Evolutionary conservation across 2,888 invertebrate species (phyloP).

Genomic region (Drosophila sordidula): DNA sequence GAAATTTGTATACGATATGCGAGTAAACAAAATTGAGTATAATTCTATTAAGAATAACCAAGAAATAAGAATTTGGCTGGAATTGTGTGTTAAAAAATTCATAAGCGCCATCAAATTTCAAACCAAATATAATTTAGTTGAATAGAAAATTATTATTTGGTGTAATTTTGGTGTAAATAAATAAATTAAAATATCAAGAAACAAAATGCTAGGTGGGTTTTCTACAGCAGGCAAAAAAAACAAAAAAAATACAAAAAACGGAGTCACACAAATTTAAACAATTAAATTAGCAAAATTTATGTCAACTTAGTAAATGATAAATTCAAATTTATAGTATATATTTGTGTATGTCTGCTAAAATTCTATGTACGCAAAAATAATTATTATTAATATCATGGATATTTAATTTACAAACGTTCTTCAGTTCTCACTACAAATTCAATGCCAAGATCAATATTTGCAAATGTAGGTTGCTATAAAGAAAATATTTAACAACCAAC

Average conservation of each 20-base stretch:
- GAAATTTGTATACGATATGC: slow-evolving; percentile 77
- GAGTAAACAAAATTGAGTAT: slow-evolving; percentile 44
- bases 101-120: slow-evolving; percentile 17
- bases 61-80: slow-evolving; percentile 52
- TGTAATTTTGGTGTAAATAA: slow-evolving; percentile 70
- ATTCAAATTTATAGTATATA: slow-evolving; percentile 75
- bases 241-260: slow-evolving; percentile 21
- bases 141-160: slow-evolving; percentile 59
- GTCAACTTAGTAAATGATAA: slow-evolving; percentile 79
- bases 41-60: slow-evolving; percentile 45
- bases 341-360: slow-evolving; percentile 66
- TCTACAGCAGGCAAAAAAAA: slow-evolving; percentile 49
- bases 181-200: slow-evolving; percentile 43
- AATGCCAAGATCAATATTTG: slow-evolving; percentile 58
- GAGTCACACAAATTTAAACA: slow-evolving; percentile 40
- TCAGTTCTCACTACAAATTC: slow-evolving; percentile 48
- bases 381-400: slow-evolving; percentile 47
- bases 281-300: slow-evolving; percentile 76
- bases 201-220: slow-evolving; percentile 75
- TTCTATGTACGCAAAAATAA: slow-evolving; percentile 38
- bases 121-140: slow-evolving; percentile 45
- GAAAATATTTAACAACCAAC: slow-evolving; percentile 31
- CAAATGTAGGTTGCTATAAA: slow-evolving; percentile 41
- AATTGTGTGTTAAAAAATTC: slow-evolving; percentile 39
- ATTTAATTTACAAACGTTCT: slow-evolving; percentile 45